Percentiles rank a stretch among this genome's conserved stretches.
phyloP scores from a whole-genome alignment of 2,797 vertebrate genomes.

The Coregonus ussuriensis region DNA sequence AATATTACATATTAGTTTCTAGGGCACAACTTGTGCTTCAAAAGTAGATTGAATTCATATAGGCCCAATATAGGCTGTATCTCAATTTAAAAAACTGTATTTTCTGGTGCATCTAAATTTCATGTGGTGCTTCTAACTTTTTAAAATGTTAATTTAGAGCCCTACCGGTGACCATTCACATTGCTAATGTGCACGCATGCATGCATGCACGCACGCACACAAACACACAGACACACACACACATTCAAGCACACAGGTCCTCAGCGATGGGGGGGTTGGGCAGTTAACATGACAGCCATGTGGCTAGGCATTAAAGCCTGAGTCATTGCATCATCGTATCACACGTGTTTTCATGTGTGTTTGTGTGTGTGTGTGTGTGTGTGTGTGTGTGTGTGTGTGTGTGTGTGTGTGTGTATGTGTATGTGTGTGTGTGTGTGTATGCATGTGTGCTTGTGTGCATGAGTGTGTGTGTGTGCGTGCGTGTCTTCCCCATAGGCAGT shows the following conservation, averaged over 20 bases:
- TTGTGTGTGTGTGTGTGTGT: not conserved
- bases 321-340: slow-evolving; percentile 57
- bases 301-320: slow-evolving; percentile 60
- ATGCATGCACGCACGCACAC: too few species aligned
- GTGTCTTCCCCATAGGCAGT: not conserved
- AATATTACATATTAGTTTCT: too few species aligned
- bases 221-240: too few species aligned
- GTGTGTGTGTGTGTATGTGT: not conserved
- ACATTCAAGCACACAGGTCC: not conserved
- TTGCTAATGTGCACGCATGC: not conserved
- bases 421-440: not conserved
- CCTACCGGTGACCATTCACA: slow-evolving; percentile 23
- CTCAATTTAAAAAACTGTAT: too few species aligned
- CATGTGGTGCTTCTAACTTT: too few species aligned
- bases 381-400: not conserved
- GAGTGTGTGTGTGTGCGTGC: not conserved
- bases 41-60: too few species aligned
- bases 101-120: too few species aligned
- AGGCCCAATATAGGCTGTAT: too few species aligned
- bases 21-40: too few species aligned
- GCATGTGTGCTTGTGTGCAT: not conserved
- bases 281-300: slow-evolving; percentile 54
- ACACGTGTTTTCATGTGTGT: not conserved
- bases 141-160: too few species aligned
- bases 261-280: slow-evolving; percentile 11